Evolutionary conservation across 1,140 invertebrate genomes (phyloP), one percentile per base, ranked within the genome.

Genomic region (Conus ventricosus): DNA sequence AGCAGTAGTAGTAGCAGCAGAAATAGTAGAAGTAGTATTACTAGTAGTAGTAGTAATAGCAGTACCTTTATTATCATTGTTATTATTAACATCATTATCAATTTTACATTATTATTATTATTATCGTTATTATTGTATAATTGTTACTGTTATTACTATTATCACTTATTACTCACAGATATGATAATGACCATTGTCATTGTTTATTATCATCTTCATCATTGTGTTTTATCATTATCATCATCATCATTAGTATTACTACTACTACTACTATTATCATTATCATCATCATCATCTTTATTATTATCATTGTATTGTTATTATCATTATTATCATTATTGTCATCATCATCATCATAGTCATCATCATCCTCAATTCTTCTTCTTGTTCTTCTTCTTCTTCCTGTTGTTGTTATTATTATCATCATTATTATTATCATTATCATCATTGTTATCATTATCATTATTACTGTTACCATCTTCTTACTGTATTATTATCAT

Each of bases 381-480:
- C n/a, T n/a, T n/a, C 78, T 80, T 80, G 8, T 80, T 80, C n/a
- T 80, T 80, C n/a, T 80, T 80, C n/a, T 80, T 80, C n/a, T 80
- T 80, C n/a, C n/a, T 80, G 8, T 80, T 25, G 25, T 81, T 25
- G 51, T 81, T 25, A 81, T 81, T 25, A 81, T 25, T 15, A 81
- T 25, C 1, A 81, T 17, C 1, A 25, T 81, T 15, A 25, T 25
- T 1, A 81, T 25, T 15, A 81, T 81, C 51, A 25, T 81, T 25
- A 81, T 17, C n/a, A 81, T 13, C 25, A 25, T 81, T 13, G 25
- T 81, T 17, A 25, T 81, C 51, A 81, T 81, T 81, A 17, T 17
- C 5, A 25, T 25, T 81, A 17, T 25, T 25, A 81, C 11, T 25
- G 11, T 81, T 81, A 81, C 11, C 51, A 81, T 17, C 11, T 17